Evolutionary conservation across 1,140 invertebrate species (phyloP), one percentile per base, ranked within the genome.

Genomic region (Lysiphlebus fabarum): DNA sequence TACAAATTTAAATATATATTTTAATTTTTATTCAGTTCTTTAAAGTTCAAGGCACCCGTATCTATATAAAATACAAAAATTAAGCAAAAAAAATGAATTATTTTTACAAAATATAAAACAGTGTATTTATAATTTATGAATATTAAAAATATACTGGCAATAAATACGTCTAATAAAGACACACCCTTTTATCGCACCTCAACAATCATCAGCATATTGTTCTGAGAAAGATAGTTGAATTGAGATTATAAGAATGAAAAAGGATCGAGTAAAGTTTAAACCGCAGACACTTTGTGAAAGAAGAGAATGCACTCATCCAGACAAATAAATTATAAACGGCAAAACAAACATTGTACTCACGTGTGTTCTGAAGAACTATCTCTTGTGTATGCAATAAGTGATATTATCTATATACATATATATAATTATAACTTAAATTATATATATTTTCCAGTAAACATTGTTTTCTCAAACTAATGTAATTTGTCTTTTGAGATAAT

Each of bases 151-250:
- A 33, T 6, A 11, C 12, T 55, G 8, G 53, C 17, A 44, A 55
- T 55, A 33, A 44, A 44, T 55, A 55, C 42, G 7, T 9, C 53
- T 55, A 55, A 55, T 55, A 42, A 8, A n/a, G 53, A 26, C 53
- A n/a, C 53, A 43, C 53, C 53, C 53, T 55, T 55, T 55, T 55
- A 55, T 55, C 53, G 53, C 53, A 55, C 53, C 53, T 55, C 44
- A 10, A n/a, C 40, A 9, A 44, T 44, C 42, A 26, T 43, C 42
- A 26, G 17, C 17, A 26, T 26, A 26, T 26, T 26, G 17, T 26
- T 26, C 17, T 26, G 17, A 26, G 17, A 26, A 26, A 26, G 17
- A 26, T 26, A 26, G 17, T 4, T 26, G 4, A 26, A 26, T 26
- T 26, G 17, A 26, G 17, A 26, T 26, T 26, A 26, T 26, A 4